phyloP scores from a whole-genome alignment of 2,113 vertebrate genomes.

The Pitta sordida region DNA sequence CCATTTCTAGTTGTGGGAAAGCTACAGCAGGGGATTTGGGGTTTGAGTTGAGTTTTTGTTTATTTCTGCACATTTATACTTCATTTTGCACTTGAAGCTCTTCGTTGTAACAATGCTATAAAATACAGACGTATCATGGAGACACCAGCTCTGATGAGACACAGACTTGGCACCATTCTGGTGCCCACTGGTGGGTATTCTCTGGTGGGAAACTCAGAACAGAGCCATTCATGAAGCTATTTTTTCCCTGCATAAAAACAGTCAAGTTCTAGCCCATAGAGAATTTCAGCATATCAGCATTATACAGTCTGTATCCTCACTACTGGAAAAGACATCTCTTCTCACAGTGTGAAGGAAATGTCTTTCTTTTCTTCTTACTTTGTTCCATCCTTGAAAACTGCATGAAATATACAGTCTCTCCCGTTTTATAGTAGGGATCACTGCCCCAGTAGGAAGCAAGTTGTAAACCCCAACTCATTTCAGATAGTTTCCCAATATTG shows the following conservation, averaged over 20 bases:
- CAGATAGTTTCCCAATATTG: not conserved
- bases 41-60: not conserved
- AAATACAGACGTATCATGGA: not conserved
- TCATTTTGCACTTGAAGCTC: not conserved
- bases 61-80: not conserved
- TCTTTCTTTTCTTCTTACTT: not conserved
- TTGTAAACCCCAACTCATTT: not conserved
- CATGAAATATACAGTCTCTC: not conserved
- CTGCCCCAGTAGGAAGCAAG: not conserved
- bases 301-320: not conserved
- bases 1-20: not conserved
- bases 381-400: not conserved
- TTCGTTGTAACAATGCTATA: not conserved
- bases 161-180: not conserved
- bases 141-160: not conserved
- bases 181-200: not conserved
- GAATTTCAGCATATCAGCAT: not conserved
- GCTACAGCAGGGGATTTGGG: no score
- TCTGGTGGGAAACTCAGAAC: not conserved
- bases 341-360: not conserved
- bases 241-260: not conserved
- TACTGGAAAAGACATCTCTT: not conserved
- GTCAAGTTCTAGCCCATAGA: not conserved
- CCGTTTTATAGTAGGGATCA: not conserved
- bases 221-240: not conserved